Evolutionary conservation across 2,888 invertebrate species (phyloP).

Genomic region (Trachelus troglodyta): DNA sequence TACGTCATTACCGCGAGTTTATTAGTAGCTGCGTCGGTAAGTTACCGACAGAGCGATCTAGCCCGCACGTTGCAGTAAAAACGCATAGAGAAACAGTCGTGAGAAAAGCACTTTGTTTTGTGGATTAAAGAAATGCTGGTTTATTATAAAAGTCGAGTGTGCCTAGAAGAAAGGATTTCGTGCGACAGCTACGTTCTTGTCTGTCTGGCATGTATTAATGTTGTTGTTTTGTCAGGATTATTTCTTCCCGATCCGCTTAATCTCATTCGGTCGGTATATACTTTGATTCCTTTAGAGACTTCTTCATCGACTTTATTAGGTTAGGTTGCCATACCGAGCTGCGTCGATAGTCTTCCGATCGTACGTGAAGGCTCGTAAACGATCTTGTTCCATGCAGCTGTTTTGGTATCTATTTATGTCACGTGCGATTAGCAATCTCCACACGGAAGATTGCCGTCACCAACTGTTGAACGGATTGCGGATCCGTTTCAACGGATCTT

Average conservation of each 20-base stretch:
- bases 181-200: neutral
- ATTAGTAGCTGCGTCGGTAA: neutral
- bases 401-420: constrained; percentile 14
- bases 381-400: constrained; percentile 11
- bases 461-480: constrained; percentile 18
- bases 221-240: neutral
- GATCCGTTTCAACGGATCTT: neutral
- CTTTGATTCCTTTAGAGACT: neutral
- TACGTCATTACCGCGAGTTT: neutral
- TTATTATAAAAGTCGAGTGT: neutral
- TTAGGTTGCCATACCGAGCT: neutral
- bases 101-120: neutral
- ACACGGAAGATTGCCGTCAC: constrained; percentile 1
- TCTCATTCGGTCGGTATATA: neutral
- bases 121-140: neutral
- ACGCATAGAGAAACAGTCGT: neutral
- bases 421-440: constrained; percentile 20
- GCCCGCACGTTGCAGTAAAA: neutral
- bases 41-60: neutral
- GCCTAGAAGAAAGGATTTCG: neutral
- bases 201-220: neutral
- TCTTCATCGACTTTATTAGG: neutral
- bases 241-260: neutral
- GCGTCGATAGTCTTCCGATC: neutral
- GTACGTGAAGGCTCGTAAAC: neutral